Base-by-base conservation (phyloP, 1,140 invertebrate genomes). In the Lepidotrigona ventralis region DNA sequence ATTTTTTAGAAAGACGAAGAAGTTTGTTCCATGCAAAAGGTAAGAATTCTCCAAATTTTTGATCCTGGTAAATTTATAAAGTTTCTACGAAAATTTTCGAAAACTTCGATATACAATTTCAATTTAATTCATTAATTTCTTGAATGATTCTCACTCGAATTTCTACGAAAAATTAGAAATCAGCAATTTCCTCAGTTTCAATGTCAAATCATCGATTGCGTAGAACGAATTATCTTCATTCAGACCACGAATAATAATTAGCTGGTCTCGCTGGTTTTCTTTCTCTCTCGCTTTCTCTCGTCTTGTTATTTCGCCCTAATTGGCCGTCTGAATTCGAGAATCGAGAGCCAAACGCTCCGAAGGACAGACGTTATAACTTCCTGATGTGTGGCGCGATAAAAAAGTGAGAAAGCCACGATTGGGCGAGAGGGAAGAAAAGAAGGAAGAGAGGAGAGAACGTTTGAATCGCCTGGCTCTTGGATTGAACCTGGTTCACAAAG, bases 361-460 rank as follows among this genome's bases (percentile, higher is more conserved):
- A 86, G 82, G 76, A 26, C 81, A 78, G 80, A 86, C 81, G 87
- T 89, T 90, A 84, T 90, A 90, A 86, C 89, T 87, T 90, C 89
- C 84, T 80, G 89, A 89, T 90, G 80, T 60, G 74, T 79, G 77
- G 80, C 71, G 85, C 80, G 87, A 90, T 88, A 91, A 91, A 89
- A 85, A 90, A 90, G 86, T 72, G 71, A 84, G 83, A 86, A 89
- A 88, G n/a, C 76, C 51, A 68, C 21, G 69, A n/a, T 23, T 26
- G 66, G 29, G 19, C 39, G 33, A 19, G 60, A 83, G 51, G 29
- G 64, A 63, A 33, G 71, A 46, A 64, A 73, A 11, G 29, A 56
- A 74, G 46, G 23, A 51, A 39, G 70, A 79, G n/a, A 46, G 77
- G 77, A 84, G 86, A 88, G 89, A n/a, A 86, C 86, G 86, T 72